Evolutionary conservation across 2,797 vertebrate species (phyloP), one percentile per base, ranked within the genome.

Genomic region (Hypotaenidia philippensis): DNA sequence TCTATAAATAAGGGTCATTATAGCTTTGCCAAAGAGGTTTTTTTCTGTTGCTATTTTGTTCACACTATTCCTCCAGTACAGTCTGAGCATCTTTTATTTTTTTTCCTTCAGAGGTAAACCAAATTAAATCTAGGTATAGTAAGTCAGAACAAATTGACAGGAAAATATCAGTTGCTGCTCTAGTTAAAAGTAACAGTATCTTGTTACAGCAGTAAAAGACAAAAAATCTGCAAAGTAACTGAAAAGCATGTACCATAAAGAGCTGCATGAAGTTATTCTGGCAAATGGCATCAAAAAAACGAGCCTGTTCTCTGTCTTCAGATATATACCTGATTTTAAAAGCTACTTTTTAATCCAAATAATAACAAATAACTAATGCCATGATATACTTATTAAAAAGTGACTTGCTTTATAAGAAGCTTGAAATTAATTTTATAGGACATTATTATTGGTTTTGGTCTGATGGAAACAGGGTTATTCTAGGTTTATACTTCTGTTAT

Each of bases 351-450:
- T 92, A 85, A 56, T 71, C 85, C 53, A 87, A 93, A 75, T 53
- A 14, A 36, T 41, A 61, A 22, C 7, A 89, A 79, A 75, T 75
- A 70, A 76, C 41, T 68, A 81, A 56, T 71, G 10, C 12, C 13
- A 41, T 70, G 32, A 50, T 41, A 70, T 31, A 41, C 29, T 74
- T 86, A 59, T 78, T 81, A 47, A 87, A 71, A 95, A 78, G 27
- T 89, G 5, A 63, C 47, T 90, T 84, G 36, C 66, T 96, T 90
- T 9, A 3, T 57, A 74, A 87, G 64, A 85, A 83, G 20, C 31
- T 83, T 59, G 61, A 89, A 92, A 90, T 82, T 72, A 50, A 76
- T 84, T 95, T 93, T 72, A 32, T 65, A 75, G 31, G 21, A 76
- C 21, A 18, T 78, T 91, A 27, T 87, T 91, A n/a, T 77, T 80